A percentile compares a stretch with the other conserved stretches of the same genome.
Conservation (phyloP, 2,797 vertebrate species). For the Trachops cirrhosus region DNA sequence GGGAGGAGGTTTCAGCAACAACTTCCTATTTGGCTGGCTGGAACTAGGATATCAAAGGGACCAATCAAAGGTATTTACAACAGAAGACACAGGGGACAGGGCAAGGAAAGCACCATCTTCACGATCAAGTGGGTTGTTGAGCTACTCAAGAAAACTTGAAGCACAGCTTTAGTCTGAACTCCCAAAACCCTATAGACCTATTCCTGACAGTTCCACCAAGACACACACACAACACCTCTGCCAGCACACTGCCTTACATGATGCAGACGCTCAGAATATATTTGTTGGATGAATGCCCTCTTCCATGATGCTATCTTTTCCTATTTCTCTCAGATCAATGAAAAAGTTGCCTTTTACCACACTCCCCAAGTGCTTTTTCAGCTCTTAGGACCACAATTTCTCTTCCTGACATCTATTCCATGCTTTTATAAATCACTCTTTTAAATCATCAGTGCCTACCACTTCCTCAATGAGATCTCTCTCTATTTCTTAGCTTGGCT, state of each 20-base stretch:
- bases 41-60: neutral
- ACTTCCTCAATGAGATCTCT: neutral
- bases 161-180: neutral
- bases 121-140: neutral
- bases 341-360: neutral
- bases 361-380: neutral
- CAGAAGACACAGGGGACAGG: neutral
- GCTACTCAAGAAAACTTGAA: neutral
- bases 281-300: neutral
- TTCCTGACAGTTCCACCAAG: neutral
- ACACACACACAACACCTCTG: neutral
- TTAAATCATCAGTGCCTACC: neutral
- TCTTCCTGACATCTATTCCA: neutral
- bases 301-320: neutral
- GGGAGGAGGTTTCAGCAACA: neutral
- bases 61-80: neutral
- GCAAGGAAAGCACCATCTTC: neutral
- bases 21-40: neutral
- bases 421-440: neutral
- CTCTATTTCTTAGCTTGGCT: neutral
- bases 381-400: neutral
- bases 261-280: neutral
- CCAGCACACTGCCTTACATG: neutral
- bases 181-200: too few relatives aligned
- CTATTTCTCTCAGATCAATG: neutral